Evolutionary conservation across 2,888 invertebrate species (phyloP).

Genomic region (Drosophila eohydei): DNA sequence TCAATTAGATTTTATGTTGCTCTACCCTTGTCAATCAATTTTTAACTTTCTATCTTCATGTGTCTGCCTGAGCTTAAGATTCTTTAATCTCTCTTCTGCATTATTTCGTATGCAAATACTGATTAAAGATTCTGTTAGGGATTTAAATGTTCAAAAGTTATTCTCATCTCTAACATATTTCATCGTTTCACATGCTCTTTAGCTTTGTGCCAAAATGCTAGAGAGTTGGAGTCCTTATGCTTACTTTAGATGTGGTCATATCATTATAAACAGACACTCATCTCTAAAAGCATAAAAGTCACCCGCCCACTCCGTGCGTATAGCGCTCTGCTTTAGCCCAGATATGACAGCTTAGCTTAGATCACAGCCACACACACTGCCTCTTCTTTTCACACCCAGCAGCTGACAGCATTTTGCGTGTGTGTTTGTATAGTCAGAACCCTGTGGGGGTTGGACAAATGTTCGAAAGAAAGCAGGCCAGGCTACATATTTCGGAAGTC

Average conservation of each 20-base stretch:
- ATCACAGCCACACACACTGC: conserved; percentile 23
- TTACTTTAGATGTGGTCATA: conserved; percentile 6
- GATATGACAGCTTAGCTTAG: conserved; percentile 28
- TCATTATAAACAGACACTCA: not conserved
- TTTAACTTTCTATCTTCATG: not conserved
- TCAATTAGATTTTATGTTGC: not conserved
- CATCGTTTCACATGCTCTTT: not conserved
- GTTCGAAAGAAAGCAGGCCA: conserved; percentile 52
- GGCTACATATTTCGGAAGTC: conserved; percentile 43
- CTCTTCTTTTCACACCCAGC: conserved; percentile 55
- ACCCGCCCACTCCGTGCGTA: conserved; percentile 1
- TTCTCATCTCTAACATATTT: not conserved
- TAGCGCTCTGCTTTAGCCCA: conserved; percentile 24
- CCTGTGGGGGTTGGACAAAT: conserved; percentile 58
- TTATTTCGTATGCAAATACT: not conserved
- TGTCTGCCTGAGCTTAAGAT: not conserved
- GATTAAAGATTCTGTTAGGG: not conserved
- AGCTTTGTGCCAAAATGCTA: not conserved
- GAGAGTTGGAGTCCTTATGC: not conserved
- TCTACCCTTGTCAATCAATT: not conserved
- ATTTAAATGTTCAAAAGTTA: not conserved
- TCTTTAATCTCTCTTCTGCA: not conserved
- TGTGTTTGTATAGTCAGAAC: conserved; percentile 13
- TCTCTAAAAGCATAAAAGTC: conserved; percentile 3
- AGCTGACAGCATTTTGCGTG: conserved; percentile 70